Percentiles rank a stretch among this genome's conserved stretches.
Evolutionary conservation across 1,140 invertebrate species (phyloP).

Genomic region (Rhyzopertha dominica): DNA sequence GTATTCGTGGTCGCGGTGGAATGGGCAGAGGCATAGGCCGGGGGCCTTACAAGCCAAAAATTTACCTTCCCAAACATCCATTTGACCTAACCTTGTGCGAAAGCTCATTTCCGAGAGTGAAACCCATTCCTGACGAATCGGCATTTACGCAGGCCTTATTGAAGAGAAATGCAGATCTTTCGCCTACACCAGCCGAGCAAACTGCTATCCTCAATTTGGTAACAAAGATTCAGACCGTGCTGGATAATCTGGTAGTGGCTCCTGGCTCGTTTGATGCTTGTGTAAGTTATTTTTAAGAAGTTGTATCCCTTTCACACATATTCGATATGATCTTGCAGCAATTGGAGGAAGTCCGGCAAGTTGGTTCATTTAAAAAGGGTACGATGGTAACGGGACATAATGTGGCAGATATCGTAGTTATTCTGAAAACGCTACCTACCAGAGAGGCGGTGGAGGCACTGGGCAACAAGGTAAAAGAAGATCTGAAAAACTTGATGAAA

Average conservation of each 20-base stretch:
- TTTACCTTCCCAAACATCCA: slow-evolving; percentile 78
- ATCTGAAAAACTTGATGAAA: slow-evolving; percentile 66
- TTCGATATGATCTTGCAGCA: slow-evolving; percentile 68
- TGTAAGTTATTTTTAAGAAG: slow-evolving; percentile 61
- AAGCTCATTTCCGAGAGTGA: slow-evolving; percentile 80
- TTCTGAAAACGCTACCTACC: slow-evolving; percentile 96
- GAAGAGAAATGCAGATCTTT: slow-evolving; percentile 86
- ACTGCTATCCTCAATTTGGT: slow-evolving; percentile 87
- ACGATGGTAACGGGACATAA: slow-evolving; percentile 95
- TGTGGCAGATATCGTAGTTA: slow-evolving; percentile 94
- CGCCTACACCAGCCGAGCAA: slow-evolving; percentile 84
- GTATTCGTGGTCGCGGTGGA: slow-evolving; percentile 56
- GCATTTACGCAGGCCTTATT: slow-evolving; percentile 82
- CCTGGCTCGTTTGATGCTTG: slow-evolving; percentile 93
- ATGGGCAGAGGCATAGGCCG: slow-evolving; percentile 65
- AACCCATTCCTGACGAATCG: slow-evolving; percentile 74
- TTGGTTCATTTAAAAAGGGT: slow-evolving; percentile 97
- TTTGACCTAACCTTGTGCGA: slow-evolving; percentile 89
- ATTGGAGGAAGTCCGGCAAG: slow-evolving; percentile 92
- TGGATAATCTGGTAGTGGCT: slow-evolving; percentile 90
- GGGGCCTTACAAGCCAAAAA: slow-evolving; percentile 58
- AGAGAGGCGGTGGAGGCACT: slow-evolving; percentile 90
- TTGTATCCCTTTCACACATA: background rate
- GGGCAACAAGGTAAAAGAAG: slow-evolving; percentile 81
- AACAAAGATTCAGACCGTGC: slow-evolving; percentile 85